Base-by-base conservation (phyloP, 2,888 invertebrate species). In the Nomada hirtipes region DNA sequence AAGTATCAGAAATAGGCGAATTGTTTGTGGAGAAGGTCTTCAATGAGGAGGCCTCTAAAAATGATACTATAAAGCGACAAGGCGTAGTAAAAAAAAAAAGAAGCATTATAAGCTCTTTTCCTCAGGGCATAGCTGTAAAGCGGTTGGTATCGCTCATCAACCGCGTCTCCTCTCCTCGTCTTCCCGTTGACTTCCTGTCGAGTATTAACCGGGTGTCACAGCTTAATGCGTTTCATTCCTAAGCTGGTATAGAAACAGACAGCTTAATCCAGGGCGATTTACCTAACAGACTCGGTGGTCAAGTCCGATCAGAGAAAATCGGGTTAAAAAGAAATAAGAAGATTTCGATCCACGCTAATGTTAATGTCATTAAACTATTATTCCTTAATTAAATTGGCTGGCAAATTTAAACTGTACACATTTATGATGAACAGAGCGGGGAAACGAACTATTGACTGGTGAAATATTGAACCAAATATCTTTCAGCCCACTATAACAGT, bases 221-320 rank as follows among this genome's bases (percentile, higher is more conserved):
- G 87, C 85, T 87, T 87, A 87, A 85, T 76, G 61, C 77, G 87
- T 82, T 87, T 79, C 87, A 83, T 82, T 87, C 83, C 87, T 67
- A 86, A 83, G 76, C 80, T 65, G 79, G 79, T 71, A 83, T 78
- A 77, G 85, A 73, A 86, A 72, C 73, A 73, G 76, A 72, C 83
- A 79, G 75, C 71, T 82, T 79, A 84, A 81, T 86, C 79, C 68
- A 47, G 68, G 44, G 69, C 67, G 75, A 84, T 77, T 84, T 80
- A 53, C 79, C 79, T 72, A 78, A 78, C 50, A 61, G 78, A 78
- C 61, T 71, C 13, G 63, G 18, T 67, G 79, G 72, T 80, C 72
- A 44, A 68, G 78, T 78, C 47, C 78, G 72, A 72, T 80, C 78
- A 52, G 67, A 36, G 7, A 36, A 36, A 7, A 36, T 7, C 0